A percentile compares a stretch with the other conserved stretches of the same genome.
Conservation (phyloP, 2,797 vertebrate genomes). For the Gymnothorax javanicus region DNA sequence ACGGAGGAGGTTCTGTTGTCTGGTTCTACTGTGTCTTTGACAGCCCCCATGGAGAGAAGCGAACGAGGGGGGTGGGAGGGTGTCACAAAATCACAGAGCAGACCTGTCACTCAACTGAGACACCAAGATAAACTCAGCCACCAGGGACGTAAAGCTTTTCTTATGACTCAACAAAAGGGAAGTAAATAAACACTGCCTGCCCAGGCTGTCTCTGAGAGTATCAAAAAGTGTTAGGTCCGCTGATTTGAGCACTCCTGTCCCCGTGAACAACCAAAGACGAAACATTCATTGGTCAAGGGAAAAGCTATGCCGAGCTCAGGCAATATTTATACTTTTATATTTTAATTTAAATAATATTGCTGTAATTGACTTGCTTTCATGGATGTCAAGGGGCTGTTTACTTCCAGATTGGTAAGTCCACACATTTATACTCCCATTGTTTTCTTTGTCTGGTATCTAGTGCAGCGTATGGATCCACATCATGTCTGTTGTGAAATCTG, state of each 20-base stretch:
- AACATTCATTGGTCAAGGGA: not conserved
- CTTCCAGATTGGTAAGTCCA: not conserved
- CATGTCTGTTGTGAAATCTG: not conserved
- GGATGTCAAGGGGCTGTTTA: not conserved
- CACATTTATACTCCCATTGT: not conserved
- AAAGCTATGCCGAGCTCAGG: not conserved
- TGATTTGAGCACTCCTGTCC: not conserved
- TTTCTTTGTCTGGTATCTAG: not conserved
- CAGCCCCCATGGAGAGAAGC: not conserved
- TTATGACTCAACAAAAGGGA: not conserved
- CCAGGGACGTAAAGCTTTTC: not conserved
- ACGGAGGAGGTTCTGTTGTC: not conserved
- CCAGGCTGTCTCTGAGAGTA: not conserved
- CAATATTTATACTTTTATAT: not conserved
- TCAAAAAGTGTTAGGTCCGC: not conserved
- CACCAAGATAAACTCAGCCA: not conserved
- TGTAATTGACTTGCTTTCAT: not conserved
- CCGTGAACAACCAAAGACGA: not conserved
- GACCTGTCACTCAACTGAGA: constrained; percentile 4
- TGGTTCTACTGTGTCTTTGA: not conserved
- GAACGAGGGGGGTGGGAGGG: not conserved
- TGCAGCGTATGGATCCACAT: not conserved
- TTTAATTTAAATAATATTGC: not conserved
- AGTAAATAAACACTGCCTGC: not conserved
- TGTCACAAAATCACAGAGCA: not conserved